Base-by-base conservation (phyloP, 2,888 invertebrate genomes). In the Scaptomyza parva region DNA sequence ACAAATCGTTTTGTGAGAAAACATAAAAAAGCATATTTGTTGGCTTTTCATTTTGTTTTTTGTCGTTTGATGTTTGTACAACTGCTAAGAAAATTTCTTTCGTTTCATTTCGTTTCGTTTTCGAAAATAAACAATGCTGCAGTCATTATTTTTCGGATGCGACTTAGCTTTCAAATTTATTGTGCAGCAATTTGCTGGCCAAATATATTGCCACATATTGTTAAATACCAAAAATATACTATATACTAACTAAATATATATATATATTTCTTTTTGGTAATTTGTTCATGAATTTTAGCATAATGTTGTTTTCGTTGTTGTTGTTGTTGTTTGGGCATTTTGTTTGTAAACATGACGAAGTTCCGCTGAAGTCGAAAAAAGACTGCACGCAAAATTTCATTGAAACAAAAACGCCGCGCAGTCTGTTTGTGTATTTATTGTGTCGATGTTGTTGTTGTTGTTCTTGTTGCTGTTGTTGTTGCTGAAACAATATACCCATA, bases 31-130 rank as follows among this genome's bases (percentile, higher is more conserved):
- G 17, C 55, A 52, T 82, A 73, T 86, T 78, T 79, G 73, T 72
- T 68, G 45, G 64, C 68, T 70, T 53, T 54, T 20, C 47, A 39
- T 30, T 51, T 41, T 35, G 43, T 33, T 59, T 62, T 40, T 76
- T 89, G 87, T 88, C 87, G 89, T 88, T 88, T 88, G 87, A 88
- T 88, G 87, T 82, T 88, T 76, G 70, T 76, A 51, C 85, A 74
- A 65, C 70, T 57, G 57, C 41, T 55, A 65, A 18, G 12, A 74
- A 76, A 69, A 62, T n/a, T n/a, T n/a, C n/a, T n/a, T n/a, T n/a
- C n/a, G n/a, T n/a, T n/a, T n/a, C n/a, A n/a, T n/a, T n/a, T n/a
- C n/a, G n/a, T n/a, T n/a, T 47, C 74, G 60, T 60, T 70, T 70
- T 70, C 50, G 66, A 75, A 82, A 87, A 88, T 86, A 83, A 83